Evolutionary conservation across 2,888 invertebrate genomes (phyloP).

Genomic region (Metopia argyrocephala): DNA sequence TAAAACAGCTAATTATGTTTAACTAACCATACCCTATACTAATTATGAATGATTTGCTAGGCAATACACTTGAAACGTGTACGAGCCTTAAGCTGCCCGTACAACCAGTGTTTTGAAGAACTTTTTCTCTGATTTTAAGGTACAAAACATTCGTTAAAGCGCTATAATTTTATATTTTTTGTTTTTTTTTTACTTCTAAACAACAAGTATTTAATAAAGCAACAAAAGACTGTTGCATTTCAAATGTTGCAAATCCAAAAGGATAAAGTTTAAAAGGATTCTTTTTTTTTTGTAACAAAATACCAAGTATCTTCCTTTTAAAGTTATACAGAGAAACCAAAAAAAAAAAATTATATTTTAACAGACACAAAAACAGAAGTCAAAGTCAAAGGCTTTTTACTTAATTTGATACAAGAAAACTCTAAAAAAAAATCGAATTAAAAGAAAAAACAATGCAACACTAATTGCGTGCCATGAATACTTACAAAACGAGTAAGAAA

Average conservation of each 20-base stretch:
- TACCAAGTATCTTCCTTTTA: slow-evolving; percentile 16
- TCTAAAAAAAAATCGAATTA: not conserved
- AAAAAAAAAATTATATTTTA: too few species aligned
- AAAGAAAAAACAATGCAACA: slow-evolving; percentile 72
- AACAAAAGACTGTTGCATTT: slow-evolving; percentile 51
- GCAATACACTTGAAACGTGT: too few species aligned
- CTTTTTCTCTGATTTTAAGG: too few species aligned
- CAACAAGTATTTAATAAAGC: not conserved
- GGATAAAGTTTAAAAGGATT: slow-evolving; percentile 46
- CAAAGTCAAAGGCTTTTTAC: slow-evolving; percentile 61
- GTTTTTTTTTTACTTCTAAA: not conserved
- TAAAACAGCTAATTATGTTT: too few species aligned
- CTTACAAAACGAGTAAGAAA: slow-evolving; percentile 50
- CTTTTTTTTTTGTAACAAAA: not conserved
- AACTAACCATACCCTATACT: too few species aligned
- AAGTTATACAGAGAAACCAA: not conserved
- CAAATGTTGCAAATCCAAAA: slow-evolving; percentile 1
- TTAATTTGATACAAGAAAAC: slow-evolving; percentile 43
- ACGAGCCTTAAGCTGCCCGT: too few species aligned
- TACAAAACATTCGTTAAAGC: not conserved
- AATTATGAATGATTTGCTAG: too few species aligned
- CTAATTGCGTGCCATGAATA: slow-evolving; percentile 74
- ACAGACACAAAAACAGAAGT: slow-evolving; percentile 37
- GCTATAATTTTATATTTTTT: too few species aligned
- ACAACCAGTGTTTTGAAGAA: too few species aligned